A percentile compares a stretch with the other conserved stretches of the same genome.
Conservation (phyloP, 2,113 vertebrate species). For the Eudyptes chrysolophus region DNA sequence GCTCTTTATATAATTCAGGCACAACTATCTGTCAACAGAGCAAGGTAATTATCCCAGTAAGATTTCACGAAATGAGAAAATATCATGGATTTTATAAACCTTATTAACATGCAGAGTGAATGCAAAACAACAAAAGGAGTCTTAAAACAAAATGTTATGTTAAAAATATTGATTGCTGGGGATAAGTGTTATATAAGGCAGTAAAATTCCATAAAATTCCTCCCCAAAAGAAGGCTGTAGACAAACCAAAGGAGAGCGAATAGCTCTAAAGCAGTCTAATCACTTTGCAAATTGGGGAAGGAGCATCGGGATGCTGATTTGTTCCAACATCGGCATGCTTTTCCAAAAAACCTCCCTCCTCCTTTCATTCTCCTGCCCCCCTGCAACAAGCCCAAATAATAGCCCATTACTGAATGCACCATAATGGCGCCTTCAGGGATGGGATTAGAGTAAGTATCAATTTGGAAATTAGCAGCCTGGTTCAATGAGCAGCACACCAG, state of each 20-base stretch:
- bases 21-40: constrained; percentile 41
- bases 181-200: constrained; percentile 38
- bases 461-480: constrained; percentile 17
- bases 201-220: constrained; percentile 26
- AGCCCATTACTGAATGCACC: background rate
- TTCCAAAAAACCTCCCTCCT: background rate
- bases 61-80: constrained; percentile 38
- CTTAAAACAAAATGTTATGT: constrained; percentile 57
- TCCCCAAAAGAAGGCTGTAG: background rate
- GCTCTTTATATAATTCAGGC: constrained; percentile 44
- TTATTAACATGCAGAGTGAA: constrained; percentile 36
- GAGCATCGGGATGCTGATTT: background rate
- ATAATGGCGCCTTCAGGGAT: background rate
- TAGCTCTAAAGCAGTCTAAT: constrained; percentile 4
- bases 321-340: background rate
- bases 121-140: constrained; percentile 44
- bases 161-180: constrained; percentile 57
- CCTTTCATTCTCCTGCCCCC: background rate
- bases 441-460: background rate
- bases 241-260: background rate
- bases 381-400: background rate
- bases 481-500: background rate
- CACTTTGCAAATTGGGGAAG: background rate
- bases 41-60: constrained; percentile 62
- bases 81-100: constrained; percentile 47